Conservation (phyloP, 2,797 vertebrate species). For the Coranthus polyacanthus region DNA sequence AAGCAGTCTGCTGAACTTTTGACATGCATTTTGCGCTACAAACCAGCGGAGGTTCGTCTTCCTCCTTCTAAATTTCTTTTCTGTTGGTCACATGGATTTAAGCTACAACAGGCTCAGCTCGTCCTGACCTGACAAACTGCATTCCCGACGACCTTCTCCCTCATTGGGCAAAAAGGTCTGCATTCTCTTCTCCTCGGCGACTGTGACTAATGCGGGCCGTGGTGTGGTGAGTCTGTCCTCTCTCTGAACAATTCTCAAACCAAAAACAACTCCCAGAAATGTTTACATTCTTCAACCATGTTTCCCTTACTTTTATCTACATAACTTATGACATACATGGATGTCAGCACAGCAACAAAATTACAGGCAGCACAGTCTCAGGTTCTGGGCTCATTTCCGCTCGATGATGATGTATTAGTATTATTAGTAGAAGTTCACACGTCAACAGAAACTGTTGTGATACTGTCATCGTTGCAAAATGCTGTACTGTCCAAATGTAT, state of each 20-base stretch:
- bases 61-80: slow-evolving; percentile 28
- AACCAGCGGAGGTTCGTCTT: slow-evolving; percentile 22
- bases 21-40: slow-evolving; percentile 7
- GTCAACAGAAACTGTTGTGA: slow-evolving; percentile 16
- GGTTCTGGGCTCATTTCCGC: slow-evolving; percentile 17
- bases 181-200: slow-evolving; percentile 63
- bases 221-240: slow-evolving; percentile 42
- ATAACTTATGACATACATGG: slow-evolving; percentile 34
- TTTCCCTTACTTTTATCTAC: slow-evolving; percentile 69
- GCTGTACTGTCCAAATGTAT: not conserved
- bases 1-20: not conserved
- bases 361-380: slow-evolving; percentile 24
- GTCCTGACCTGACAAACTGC: slow-evolving; percentile 77
- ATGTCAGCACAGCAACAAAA: slow-evolving; percentile 41
- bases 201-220: slow-evolving; percentile 70
- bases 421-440: slow-evolving; percentile 39
- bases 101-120: slow-evolving; percentile 59
- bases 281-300: slow-evolving; percentile 77
- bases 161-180: slow-evolving; percentile 70
- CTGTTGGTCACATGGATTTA: slow-evolving; percentile 49
- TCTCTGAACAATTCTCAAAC: slow-evolving; percentile 50
- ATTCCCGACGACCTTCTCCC: slow-evolving; percentile 78
- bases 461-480: slow-evolving; percentile 6
- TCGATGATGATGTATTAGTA: not conserved
- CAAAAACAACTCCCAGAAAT: slow-evolving; percentile 65